Percentiles rank a stretch among this genome's conserved stretches.
These are phyloP conservation scores for Semotilus atromaculatus DNA, from an alignment of 2,797 vertebrate genomes.

Conservation along the genomic window DNA sequence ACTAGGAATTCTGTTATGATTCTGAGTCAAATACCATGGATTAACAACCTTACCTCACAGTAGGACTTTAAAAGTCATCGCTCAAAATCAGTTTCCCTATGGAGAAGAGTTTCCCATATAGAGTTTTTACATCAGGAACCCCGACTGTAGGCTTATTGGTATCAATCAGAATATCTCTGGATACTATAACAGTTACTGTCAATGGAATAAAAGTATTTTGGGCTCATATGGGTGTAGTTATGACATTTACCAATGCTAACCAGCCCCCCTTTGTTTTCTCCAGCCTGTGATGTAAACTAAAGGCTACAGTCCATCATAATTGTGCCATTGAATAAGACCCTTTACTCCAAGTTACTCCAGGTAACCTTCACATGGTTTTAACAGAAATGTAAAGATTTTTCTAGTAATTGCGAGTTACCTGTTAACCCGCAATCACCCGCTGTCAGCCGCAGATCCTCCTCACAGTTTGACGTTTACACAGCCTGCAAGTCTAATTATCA, in stretches of 20 bases:
- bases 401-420: background rate
- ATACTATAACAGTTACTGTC: background rate
- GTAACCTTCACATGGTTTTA: background rate
- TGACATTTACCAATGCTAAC: background rate
- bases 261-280: background rate
- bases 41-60: no score
- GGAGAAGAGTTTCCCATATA: no score
- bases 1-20: no score
- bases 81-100: no score
- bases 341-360: background rate
- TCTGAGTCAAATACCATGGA: no score
- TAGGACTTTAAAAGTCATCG: no score
- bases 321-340: no score
- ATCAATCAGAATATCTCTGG: background rate
- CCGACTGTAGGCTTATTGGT: no score
- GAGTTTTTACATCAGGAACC: no score
- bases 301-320: background rate
- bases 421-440: background rate
- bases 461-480: slow-evolving; percentile 11
- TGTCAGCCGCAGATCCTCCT: background rate
- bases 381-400: background rate
- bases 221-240: background rate
- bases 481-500: slow-evolving; percentile 3
- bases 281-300: background rate
- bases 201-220: background rate